Conservation (phyloP, 2,888 invertebrate species). For the Lithodes maja region DNA sequence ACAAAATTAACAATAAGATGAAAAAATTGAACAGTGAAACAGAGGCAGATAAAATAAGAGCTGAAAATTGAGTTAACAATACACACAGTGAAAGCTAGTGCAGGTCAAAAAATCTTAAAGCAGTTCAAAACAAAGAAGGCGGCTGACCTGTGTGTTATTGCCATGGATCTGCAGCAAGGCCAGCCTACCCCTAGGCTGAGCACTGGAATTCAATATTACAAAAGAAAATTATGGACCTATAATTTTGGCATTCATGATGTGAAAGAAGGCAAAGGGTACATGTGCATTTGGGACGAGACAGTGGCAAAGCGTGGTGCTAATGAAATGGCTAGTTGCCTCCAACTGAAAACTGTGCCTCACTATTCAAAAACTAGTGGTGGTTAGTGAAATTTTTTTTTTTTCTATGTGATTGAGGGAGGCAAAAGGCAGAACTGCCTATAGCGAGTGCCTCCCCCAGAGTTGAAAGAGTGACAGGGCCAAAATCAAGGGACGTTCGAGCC, state of each 20-base stretch:
- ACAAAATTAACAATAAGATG: slow-evolving; percentile 30
- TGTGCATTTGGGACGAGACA: slow-evolving; percentile 17
- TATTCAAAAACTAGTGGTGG: not conserved
- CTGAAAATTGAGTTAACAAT: slow-evolving; percentile 24
- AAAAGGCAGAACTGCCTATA: too few species aligned
- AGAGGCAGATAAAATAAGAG: slow-evolving; percentile 31
- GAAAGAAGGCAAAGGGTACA: not conserved
- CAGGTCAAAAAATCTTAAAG: slow-evolving; percentile 21
- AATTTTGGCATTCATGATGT: slow-evolving; percentile 20
- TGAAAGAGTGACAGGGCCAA: too few species aligned
- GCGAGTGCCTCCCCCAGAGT: too few species aligned
- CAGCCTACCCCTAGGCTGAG: not conserved
- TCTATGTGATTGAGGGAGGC: too few species aligned
- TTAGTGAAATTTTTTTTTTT: not conserved
- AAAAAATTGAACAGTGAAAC: slow-evolving; percentile 11
- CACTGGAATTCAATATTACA: not conserved
- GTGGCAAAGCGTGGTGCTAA: not conserved
- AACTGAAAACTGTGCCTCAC: not conserved
- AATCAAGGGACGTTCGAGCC: too few species aligned
- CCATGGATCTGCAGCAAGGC: not conserved
- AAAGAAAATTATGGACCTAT: slow-evolving; percentile 21
- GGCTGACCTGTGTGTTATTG: not conserved
- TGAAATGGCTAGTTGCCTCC: slow-evolving; percentile 14
- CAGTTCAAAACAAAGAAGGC: not conserved
- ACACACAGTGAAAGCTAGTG: slow-evolving; percentile 29